Evolutionary conservation across 2,113 vertebrate genomes (phyloP).

Genomic region (Lynx canadensis): DNA sequence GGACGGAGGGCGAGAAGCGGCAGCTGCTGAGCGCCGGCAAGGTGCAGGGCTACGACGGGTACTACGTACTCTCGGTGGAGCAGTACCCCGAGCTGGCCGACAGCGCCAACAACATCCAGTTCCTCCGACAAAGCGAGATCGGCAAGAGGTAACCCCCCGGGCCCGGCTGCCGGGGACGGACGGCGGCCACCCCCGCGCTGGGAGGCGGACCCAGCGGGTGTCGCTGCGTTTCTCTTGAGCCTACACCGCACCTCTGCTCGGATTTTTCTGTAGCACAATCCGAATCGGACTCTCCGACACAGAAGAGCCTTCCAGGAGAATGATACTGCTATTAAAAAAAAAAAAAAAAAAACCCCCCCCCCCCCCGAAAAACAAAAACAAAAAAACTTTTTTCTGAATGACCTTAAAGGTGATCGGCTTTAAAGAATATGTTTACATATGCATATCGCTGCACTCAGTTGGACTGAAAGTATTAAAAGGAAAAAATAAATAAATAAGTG

Average conservation of each 20-base stretch:
- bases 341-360: slow-evolving; percentile 46
- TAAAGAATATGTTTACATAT: slow-evolving; percentile 99
- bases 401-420: slow-evolving; percentile 94
- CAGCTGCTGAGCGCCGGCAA: slow-evolving; percentile 97
- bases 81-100: slow-evolving; percentile 99
- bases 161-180: slow-evolving; percentile 89
- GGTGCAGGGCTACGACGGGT: slow-evolving; percentile 97
- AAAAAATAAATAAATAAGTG: not conserved
- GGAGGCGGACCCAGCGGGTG: not conserved
- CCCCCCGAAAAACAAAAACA: slow-evolving; percentile 2
- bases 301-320: slow-evolving; percentile 87
- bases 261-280: slow-evolving; percentile 93
- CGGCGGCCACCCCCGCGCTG: not conserved
- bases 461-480: slow-evolving; percentile 87
- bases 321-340: slow-evolving; percentile 80
- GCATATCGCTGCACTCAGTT: slow-evolving; percentile 95
- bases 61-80: slow-evolving; percentile 99
- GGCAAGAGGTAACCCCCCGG: slow-evolving; percentile 98
- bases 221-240: slow-evolving; percentile 88
- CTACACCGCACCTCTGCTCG: slow-evolving; percentile 91
- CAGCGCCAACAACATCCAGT: slow-evolving; percentile 98
- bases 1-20: slow-evolving; percentile 98
- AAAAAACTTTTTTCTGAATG: slow-evolving; percentile 86
- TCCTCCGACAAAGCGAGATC: slow-evolving; percentile 98
- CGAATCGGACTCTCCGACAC: slow-evolving; percentile 85